phyloP scores from a whole-genome alignment of 2,113 vertebrate species.

The Symphodus melops region DNA sequence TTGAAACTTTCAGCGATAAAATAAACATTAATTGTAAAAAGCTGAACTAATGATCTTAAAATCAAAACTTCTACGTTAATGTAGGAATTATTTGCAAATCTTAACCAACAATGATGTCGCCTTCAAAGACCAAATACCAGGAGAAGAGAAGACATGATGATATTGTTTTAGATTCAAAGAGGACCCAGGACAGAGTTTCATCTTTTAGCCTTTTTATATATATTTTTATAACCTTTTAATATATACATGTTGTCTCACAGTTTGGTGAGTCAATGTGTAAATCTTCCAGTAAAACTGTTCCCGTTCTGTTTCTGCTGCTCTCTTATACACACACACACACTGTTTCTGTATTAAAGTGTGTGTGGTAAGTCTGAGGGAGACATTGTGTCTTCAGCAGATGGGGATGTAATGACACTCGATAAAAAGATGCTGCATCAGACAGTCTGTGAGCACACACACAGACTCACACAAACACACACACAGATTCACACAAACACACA shows the following conservation, averaged over 20 bases:
- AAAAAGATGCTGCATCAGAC: slow-evolving; percentile 56
- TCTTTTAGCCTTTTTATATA: too few relatives aligned
- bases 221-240: not conserved
- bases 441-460: slow-evolving; percentile 23
- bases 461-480: slow-evolving; percentile 28
- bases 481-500: slow-evolving; percentile 25
- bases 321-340: slow-evolving; percentile 10
- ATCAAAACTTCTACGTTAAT: too few relatives aligned
- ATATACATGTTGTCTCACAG: not conserved
- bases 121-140: too few relatives aligned
- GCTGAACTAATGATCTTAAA: too few relatives aligned
- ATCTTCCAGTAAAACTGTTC: not conserved
- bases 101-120: too few relatives aligned
- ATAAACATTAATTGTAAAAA: too few relatives aligned
- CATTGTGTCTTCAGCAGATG: slow-evolving; percentile 69
- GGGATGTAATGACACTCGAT: slow-evolving; percentile 67
- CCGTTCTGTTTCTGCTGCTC: not conserved
- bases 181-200: not conserved
- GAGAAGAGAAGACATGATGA: too few relatives aligned
- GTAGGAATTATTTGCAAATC: too few relatives aligned
- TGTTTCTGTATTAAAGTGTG: slow-evolving; percentile 3
- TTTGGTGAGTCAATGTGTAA: not conserved
- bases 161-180: not conserved
- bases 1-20: too few relatives aligned
- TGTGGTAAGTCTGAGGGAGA: slow-evolving; percentile 21